Evolutionary conservation across 2,797 vertebrate genomes (phyloP).

Genomic region (Cynopterus sphinx): DNA sequence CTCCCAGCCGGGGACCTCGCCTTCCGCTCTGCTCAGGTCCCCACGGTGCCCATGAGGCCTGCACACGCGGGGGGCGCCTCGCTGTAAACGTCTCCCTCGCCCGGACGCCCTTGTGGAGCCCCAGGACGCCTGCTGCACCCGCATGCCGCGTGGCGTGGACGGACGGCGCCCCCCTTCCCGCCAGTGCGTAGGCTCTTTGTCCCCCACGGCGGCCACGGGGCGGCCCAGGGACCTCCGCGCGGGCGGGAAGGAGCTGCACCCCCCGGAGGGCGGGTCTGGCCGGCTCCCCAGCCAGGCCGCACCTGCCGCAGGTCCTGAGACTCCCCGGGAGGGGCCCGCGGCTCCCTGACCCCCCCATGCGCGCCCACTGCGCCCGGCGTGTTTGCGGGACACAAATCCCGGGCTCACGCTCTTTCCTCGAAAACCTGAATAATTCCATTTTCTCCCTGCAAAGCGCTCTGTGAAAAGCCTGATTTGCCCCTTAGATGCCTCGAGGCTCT

Average conservation of each 20-base stretch:
- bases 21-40: neutral
- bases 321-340: rapidly evolving
- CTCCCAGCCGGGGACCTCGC: no score
- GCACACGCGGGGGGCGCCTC: no score
- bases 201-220: neutral
- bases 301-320: neutral
- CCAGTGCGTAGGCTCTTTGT: no score
- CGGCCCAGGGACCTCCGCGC: neutral
- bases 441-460: neutral
- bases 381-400: neutral
- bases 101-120: neutral
- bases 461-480: neutral
- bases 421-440: neutral
- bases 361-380: rapidly evolving
- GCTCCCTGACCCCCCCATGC: rapidly evolving
- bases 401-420: neutral
- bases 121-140: no score
- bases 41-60: no score
- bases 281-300: neutral
- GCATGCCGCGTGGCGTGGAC: no score
- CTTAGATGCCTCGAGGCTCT: no score
- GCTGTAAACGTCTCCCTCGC: neutral
- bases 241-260: neutral
- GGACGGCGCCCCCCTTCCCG: no score
- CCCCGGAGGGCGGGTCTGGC: rapidly evolving